phyloP scores from a whole-genome alignment of 2,797 vertebrate species.

The Chelidonichthys spinosus region DNA sequence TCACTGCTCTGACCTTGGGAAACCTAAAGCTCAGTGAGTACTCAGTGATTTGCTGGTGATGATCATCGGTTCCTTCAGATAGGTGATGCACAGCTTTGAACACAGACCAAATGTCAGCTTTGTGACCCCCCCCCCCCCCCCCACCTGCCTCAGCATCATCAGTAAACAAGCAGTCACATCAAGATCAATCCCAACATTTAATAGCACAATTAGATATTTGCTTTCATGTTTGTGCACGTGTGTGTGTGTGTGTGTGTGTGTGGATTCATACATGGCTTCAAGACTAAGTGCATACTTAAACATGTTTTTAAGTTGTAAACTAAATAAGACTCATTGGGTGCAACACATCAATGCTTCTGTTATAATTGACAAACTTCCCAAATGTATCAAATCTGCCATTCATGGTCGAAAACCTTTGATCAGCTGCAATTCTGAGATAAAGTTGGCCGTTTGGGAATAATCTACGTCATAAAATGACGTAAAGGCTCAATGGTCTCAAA shows the following conservation, averaged over 20 bases:
- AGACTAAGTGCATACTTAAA: too few relatives aligned
- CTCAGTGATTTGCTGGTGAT: not conserved
- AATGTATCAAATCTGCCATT: too few relatives aligned
- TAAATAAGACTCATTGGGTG: too few relatives aligned
- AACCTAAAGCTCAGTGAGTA: not conserved
- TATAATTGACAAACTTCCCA: too few relatives aligned
- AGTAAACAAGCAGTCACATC: conserved; percentile 46
- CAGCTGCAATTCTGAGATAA: too few relatives aligned
- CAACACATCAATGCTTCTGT: too few relatives aligned
- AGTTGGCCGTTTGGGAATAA: too few relatives aligned
- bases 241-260: conserved; percentile 12
- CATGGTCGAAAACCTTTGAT: too few relatives aligned
- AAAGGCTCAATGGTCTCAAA: too few relatives aligned
- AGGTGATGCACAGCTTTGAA: not conserved
- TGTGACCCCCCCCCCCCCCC: not conserved
- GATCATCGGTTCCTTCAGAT: not conserved
- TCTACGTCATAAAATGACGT: too few relatives aligned
- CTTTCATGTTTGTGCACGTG: not conserved
- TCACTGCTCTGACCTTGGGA: not conserved
- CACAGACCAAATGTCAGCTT: conserved; percentile 36
- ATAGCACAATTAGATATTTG: conserved; percentile 7
- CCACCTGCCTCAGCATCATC: conserved; percentile 19
- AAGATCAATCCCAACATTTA: conserved; percentile 6
- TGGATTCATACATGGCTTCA: not conserved
- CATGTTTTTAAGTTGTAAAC: too few relatives aligned